These are phyloP conservation scores for Bradynema listronoti DNA, from an alignment of 1,140 invertebrate genomes.

Conservation along the genomic window DNA sequence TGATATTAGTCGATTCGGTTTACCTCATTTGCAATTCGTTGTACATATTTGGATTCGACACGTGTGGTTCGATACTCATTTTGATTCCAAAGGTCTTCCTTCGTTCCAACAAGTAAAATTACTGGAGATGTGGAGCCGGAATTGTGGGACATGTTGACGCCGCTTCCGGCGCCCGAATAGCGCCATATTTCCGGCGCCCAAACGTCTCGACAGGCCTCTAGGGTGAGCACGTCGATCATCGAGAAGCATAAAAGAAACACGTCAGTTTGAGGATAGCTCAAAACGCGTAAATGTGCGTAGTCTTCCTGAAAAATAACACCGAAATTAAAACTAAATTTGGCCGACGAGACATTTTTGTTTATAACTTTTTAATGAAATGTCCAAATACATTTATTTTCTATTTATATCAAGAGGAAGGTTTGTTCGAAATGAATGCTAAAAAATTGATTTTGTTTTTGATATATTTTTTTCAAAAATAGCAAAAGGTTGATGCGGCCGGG, in stretches of 20 bases:
- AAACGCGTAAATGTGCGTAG: constrained; percentile 21
- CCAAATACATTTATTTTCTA: too few species aligned
- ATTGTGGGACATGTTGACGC: too few species aligned
- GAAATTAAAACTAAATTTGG: too few species aligned
- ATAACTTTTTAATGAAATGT: too few species aligned
- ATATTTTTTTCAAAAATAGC: too few species aligned
- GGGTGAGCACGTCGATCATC: constrained; percentile 1
- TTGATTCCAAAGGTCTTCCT: constrained; percentile 16
- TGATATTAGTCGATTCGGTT: not conserved
- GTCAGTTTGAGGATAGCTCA: constrained; percentile 25
- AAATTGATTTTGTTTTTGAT: too few species aligned
- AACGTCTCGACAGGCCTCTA: constrained; percentile 13
- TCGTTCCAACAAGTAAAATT: constrained; percentile 20
- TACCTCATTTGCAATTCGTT: constrained; percentile 17
- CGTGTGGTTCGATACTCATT: not conserved
- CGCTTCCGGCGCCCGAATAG: constrained; percentile 12
- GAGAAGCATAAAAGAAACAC: constrained; percentile 28
- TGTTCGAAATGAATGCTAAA: too few species aligned
- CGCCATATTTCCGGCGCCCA: constrained; percentile 24
- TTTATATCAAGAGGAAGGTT: too few species aligned
- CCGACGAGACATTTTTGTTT: too few species aligned
- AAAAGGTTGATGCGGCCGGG: too few species aligned
- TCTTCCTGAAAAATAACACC: constrained; percentile 20
- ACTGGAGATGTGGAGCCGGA: constrained; percentile 8
- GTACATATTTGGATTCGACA: constrained; percentile 18